Conservation (phyloP, 1,140 invertebrate species). For the Caenorhabditis brenneri region DNA sequence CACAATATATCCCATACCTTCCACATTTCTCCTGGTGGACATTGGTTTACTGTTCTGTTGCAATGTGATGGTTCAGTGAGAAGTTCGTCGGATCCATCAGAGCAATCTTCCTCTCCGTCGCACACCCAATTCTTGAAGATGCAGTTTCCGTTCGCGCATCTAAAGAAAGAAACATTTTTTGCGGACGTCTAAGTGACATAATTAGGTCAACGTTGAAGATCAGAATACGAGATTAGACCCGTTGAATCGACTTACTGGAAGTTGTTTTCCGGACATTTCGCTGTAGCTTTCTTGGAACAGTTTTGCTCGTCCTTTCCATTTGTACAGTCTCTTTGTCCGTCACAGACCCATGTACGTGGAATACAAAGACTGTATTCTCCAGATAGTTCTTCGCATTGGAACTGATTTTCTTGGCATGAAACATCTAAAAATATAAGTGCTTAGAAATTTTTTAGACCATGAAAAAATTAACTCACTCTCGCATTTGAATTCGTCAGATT, state of each 20-base stretch:
- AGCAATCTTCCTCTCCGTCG: conserved; percentile 82
- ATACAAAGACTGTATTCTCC: conserved; percentile 74
- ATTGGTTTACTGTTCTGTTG: conserved; percentile 45
- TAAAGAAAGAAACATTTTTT: conserved; percentile 24
- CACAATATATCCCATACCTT: conserved; percentile 2
- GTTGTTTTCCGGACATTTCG: conserved; percentile 76
- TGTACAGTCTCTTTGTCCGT: conserved; percentile 74
- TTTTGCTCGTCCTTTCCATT: conserved; percentile 82
- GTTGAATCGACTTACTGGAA: conserved; percentile 47
- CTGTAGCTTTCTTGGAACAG: conserved; percentile 77
- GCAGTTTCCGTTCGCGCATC: conserved; percentile 73
- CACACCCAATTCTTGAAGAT: conserved; percentile 83
- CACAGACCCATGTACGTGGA: conserved; percentile 78
- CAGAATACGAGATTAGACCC: neutral
- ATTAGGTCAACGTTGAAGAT: conserved; percentile 36
- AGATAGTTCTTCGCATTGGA: conserved; percentile 55
- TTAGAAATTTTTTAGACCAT: neutral
- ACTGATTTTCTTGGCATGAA: conserved; percentile 49
- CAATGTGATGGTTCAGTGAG: conserved; percentile 52
- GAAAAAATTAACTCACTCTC: neutral
- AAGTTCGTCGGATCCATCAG: conserved; percentile 72
- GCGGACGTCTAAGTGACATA: neutral
- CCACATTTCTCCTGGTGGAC: neutral
- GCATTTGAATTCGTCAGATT: conserved; percentile 77
- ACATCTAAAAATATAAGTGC: conserved; percentile 40